These are phyloP conservation scores for Meteorus colon DNA, from an alignment of 2,888 invertebrate species.

Conservation along the genomic window DNA sequence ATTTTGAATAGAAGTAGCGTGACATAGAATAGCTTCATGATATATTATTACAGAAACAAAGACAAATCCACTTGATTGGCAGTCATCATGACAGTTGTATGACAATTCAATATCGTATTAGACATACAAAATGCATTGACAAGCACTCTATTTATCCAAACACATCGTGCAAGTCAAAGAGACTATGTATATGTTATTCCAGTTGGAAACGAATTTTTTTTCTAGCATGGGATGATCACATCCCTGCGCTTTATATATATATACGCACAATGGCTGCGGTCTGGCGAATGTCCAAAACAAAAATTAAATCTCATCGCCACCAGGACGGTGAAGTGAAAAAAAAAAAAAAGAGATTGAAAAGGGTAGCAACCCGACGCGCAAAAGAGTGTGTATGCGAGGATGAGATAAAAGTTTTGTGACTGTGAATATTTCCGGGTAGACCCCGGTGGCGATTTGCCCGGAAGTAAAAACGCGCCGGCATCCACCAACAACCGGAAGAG, in stretches of 20 bases:
- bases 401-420: constrained; percentile 43
- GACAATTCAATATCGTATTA: not conserved
- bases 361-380: constrained; percentile 43
- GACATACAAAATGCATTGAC: not conserved
- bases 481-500: not conserved
- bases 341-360: constrained; percentile 44
- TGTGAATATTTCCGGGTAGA: constrained; percentile 48
- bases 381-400: constrained; percentile 17
- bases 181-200: not conserved
- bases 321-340: constrained; percentile 6
- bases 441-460: constrained; percentile 39
- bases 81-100: not conserved
- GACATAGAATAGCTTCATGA: not conserved
- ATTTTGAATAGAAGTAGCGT: constrained; percentile 12
- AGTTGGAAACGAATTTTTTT: constrained; percentile 20
- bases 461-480: constrained; percentile 30
- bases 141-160: not conserved
- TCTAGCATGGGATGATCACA: not conserved
- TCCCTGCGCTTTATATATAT: not conserved
- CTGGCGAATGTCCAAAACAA: constrained; percentile 60
- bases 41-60: not conserved
- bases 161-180: not conserved
- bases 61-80: not conserved
- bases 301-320: constrained; percentile 62
- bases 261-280: not conserved